These are phyloP conservation scores for Bambusicola thoracicus DNA, from an alignment of 2,113 vertebrate genomes.

Conservation along the genomic window DNA sequence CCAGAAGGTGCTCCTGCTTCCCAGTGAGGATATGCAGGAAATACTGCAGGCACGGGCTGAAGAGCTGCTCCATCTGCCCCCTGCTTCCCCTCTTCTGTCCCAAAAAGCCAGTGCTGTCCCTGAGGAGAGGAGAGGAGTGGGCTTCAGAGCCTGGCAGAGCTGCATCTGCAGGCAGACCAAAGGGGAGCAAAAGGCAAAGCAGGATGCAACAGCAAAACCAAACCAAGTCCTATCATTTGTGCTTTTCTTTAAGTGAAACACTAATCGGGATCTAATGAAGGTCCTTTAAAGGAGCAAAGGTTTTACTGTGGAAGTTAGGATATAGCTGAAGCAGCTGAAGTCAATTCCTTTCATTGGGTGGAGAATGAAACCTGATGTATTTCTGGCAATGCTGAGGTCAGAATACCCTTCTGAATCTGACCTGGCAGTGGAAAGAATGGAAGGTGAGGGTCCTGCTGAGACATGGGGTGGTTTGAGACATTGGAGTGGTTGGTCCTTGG, in stretches of 20 bases:
- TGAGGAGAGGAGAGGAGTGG: neutral
- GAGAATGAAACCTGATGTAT: slow-evolving; percentile 19
- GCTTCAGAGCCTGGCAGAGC: neutral
- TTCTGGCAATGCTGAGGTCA: slow-evolving; percentile 14
- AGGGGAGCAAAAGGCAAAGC: neutral
- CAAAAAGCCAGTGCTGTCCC: neutral
- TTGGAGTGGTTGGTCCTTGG: neutral
- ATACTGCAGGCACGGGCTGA: neutral
- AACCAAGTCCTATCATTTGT: neutral
- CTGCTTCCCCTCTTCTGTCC: neutral
- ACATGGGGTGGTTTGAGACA: no score
- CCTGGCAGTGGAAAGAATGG: slow-evolving; percentile 7
- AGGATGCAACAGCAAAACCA: neutral
- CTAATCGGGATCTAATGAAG: neutral
- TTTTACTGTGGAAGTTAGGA: neutral
- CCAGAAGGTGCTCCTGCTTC: neutral
- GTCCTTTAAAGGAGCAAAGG: neutral
- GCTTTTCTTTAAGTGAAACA: neutral
- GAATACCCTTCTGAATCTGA: slow-evolving; percentile 19
- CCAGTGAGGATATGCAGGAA: neutral
- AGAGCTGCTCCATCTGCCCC: neutral
- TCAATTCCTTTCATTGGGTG: neutral
- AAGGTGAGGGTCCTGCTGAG: neutral
- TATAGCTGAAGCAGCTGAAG: neutral
- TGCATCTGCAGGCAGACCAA: neutral